Evolutionary conservation across 2,113 vertebrate genomes (phyloP), one percentile per base, ranked within the genome.

Genomic region (Salvelinus sp.): DNA sequence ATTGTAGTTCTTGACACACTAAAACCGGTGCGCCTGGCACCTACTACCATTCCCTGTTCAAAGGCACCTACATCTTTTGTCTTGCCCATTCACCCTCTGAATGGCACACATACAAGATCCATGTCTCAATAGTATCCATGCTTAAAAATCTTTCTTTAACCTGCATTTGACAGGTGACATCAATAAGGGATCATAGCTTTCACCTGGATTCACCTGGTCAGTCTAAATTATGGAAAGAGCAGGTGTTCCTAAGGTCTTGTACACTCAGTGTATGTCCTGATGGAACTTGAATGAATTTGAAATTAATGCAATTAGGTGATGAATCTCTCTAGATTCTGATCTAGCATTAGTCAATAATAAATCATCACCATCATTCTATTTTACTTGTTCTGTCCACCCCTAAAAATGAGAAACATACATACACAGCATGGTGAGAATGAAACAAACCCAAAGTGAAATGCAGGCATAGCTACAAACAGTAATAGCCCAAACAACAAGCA

Each of bases 401-500:
- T 47, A 66, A 58, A 54, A 62, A 27, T 71, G 73, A 82, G 28
- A 44, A 22, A 66, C 69, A 77, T 62, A 69, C 76, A 20, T 38
- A 47, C 4, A 47, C 16, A 54, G 13, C 14, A 64, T 27, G 57
- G 64, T n/a, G 82, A 67, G 73, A 85, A 86, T 76, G 76, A 72
- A 82, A 75, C 69, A 82, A 81, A 73, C 74, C 71, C 57, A 69
- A 88, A 88, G 82, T 82, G 82, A 84, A 88, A 87, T 67, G 85
- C 79, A 86, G 85, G 80, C 75, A 74, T 38, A 12, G 9, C 38
- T 44, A 44, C 38, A 44, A 44, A 76, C 80, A 84, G 79, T 83
- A 89, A 91, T 81, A 82, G 88, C 88, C 83, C 89, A 94, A 96
- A 96, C 95, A 96, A 97, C 92, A 95, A 93, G 95, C 92, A 78